A percentile compares a stretch with the other conserved stretches of the same genome.
These are phyloP conservation scores for Erethizon dorsatum DNA, from an alignment of 2,797 vertebrate species.

Conservation along the genomic window DNA sequence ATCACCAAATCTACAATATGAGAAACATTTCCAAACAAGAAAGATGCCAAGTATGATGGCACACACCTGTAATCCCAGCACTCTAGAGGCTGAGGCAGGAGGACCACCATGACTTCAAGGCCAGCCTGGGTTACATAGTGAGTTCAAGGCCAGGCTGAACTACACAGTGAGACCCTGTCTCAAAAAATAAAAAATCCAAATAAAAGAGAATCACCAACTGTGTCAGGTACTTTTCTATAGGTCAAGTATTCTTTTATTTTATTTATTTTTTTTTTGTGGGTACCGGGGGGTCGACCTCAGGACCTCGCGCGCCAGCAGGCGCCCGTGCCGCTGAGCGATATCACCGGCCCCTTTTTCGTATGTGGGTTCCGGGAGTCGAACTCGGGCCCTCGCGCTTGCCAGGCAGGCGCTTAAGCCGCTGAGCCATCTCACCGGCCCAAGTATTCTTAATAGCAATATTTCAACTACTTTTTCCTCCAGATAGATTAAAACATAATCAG, in stretches of 20 bases:
- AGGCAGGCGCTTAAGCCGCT: too few relatives aligned
- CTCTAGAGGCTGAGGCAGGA: background rate
- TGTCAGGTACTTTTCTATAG: background rate
- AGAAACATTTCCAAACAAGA: background rate
- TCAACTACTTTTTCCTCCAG: background rate
- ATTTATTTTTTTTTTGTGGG: too few relatives aligned
- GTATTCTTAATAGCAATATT: background rate
- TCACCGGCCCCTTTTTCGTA: too few relatives aligned
- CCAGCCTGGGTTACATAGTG: background rate
- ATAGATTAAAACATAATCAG: background rate
- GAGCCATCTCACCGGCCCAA: too few relatives aligned
- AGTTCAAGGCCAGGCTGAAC: background rate
- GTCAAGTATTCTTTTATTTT: background rate
- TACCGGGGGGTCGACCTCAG: too few relatives aligned
- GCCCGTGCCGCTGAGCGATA: too few relatives aligned
- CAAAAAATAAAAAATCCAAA: background rate
- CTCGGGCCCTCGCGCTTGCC: too few relatives aligned
- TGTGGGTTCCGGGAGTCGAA: too few relatives aligned
- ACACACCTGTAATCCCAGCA: background rate
- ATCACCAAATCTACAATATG: background rate
- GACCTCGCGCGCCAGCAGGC: too few relatives aligned
- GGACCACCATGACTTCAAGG: background rate
- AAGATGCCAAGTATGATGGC: background rate
- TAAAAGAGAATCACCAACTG: background rate
- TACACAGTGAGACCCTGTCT: background rate